phyloP scores from a whole-genome alignment of 30 jellyfish, hydroid and myxozoan genomes.

The Clytia hemisphaerica region DNA sequence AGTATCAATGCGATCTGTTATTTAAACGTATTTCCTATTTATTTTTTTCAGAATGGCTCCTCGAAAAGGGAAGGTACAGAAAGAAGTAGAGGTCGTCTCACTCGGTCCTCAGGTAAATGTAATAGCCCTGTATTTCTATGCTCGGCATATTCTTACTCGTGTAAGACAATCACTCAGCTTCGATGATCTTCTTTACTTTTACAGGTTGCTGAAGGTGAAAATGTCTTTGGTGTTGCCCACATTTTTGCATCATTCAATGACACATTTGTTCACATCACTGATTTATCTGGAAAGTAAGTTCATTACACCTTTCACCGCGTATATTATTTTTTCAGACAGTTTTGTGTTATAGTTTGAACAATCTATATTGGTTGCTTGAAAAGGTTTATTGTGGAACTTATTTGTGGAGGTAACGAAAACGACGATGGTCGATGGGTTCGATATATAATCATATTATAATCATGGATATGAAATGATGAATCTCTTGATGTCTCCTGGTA shows the following conservation, averaged over 20 bases:
- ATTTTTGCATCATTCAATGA: slow-evolving; percentile 99
- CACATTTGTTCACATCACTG: slow-evolving; percentile 98
- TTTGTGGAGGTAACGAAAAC: not conserved
- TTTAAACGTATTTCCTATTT: too few species aligned
- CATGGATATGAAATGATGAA: too few species aligned
- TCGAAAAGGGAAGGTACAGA: slow-evolving; percentile 89
- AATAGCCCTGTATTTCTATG: not conserved
- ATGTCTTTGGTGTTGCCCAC: slow-evolving; percentile 99
- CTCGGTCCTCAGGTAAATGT: slow-evolving; percentile 92
- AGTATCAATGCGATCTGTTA: too few species aligned
- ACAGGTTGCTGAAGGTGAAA: slow-evolving; percentile 98
- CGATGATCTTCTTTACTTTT: not conserved
- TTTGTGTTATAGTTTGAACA: too few species aligned
- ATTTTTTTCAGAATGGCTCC: slow-evolving; percentile 88
- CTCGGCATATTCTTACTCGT: not conserved
- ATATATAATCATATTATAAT: not conserved
- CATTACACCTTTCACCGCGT: not conserved
- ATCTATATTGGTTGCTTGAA: too few species aligned
- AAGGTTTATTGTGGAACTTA: too few species aligned
- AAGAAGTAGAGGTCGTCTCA: slow-evolving; percentile 91
- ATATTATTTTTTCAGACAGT: too few species aligned
- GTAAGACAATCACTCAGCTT: not conserved
- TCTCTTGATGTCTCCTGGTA: too few species aligned
- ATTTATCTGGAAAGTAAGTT: slow-evolving; percentile 91
- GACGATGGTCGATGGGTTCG: not conserved